Base-by-base conservation (phyloP, 2,888 invertebrate genomes). In the Sabatieria punctata region DNA sequence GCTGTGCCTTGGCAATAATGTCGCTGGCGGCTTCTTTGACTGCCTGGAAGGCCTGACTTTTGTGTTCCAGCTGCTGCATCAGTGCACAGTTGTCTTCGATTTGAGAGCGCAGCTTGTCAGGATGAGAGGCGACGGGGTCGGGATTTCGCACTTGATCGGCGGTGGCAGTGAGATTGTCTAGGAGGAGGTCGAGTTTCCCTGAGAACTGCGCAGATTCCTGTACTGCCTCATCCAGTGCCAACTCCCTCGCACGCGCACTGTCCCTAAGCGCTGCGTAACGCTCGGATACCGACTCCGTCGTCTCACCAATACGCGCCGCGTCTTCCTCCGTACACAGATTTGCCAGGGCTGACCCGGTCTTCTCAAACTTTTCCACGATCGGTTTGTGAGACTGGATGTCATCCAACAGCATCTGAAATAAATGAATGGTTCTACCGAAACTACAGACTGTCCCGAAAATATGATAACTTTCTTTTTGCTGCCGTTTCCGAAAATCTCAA, bases 171-270 rank as follows among this genome's bases (percentile, higher is more conserved):
- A 95, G 69, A 0, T 89, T 89, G 13, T 89, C 79, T 41, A 95
- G 70, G 85, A 95, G 89, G 43, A 89, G 89, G 65, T 95, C 93
- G 50, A 97, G 72, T 69, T 95, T 86, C 68, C 95, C 95, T 0
- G 86, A 82, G 72, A 95, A 93, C 70, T 83, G 82, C 26, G 58
- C 52, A n/a, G 55, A 57, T 26, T 58, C 54, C 40, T 60, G 91
- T 45, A 95, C 71, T 1, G 91, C 93, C 68, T 84, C 82, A 63
- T 95, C 93, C 15, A 97, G 71, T 23, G 85, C 82, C 65, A 83
- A 85, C 65, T 89, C 89, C 2, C 91, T 75, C 57, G 82, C 81
- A 15, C 89, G 74, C 0, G 93, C 73, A 61, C 84, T 82, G 1
- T 81, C 76, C 40, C 79, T 74, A 1, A 95, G 74, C 8, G 82